Evolutionary conservation across 1,140 invertebrate genomes (phyloP), one percentile per base, ranked within the genome.

Genomic region (Lethrus apterus): DNA sequence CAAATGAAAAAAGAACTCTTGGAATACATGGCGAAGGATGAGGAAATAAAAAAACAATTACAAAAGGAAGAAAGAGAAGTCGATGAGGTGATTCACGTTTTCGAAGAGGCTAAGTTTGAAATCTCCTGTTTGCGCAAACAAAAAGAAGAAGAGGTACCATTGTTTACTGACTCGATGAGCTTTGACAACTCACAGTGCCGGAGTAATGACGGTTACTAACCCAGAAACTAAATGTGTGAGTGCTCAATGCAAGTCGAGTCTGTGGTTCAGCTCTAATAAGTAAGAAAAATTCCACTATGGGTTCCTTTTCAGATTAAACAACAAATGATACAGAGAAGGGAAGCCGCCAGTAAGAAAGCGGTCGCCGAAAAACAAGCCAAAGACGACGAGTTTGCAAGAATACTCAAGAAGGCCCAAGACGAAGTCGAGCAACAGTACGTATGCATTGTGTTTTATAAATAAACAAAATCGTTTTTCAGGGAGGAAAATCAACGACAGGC

Each of bases 1-100:
- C 64, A 68, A 26, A 68, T 60, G 34, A 63, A 67, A 33, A 67
- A 67, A 32, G 46, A 51, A 14, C 10, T 36, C 3, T 17, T 36
- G 15, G 34, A 36, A n/a, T 36, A 36, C 15, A 10, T 46, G 7
- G 58, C 60, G 19, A 52, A 64, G 19, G 57, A 64, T 20, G 11
- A 21, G 5, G 34, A 17, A 7, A 13, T 41, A 5, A 46, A 55
- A 30, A 17, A 26, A 18, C 36, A 48, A 11, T 30, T 50, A 13
- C 30, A 36, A n/a, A 54, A 54, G 36, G 57, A 61, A 42, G 54
- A 59, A 19, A 52, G 46, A 13, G 59, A 59, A 50, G 42, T 59
- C 23, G 57, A 59, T 31, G 49, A 57, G 32, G 57, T 59, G n/a
- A 50, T 54, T n/a, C 14, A 55, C 18, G 50, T 59, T 29, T 61